These are phyloP conservation scores for Hippopotamyrus pictus DNA, from an alignment of 2,797 vertebrate species.

Conservation along the genomic window DNA sequence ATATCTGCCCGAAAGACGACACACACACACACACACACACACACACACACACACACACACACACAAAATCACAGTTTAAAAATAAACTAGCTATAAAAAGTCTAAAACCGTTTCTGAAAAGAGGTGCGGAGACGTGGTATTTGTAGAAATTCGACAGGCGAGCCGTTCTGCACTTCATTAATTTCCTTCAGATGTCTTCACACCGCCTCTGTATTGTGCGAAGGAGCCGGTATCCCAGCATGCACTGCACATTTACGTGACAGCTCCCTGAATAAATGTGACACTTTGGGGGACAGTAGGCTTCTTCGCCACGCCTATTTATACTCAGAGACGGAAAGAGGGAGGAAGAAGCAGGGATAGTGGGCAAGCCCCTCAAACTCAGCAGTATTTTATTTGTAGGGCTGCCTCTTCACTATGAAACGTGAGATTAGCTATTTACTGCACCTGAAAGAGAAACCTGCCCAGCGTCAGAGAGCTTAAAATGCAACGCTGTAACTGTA, in stretches of 20 bases:
- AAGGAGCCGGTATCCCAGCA: constrained; percentile 12
- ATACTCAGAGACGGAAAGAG: background rate
- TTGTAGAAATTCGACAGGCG: background rate
- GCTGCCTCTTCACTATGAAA: background rate
- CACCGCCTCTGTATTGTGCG: background rate
- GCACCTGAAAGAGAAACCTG: background rate
- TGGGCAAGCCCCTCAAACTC: background rate
- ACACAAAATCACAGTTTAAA: background rate
- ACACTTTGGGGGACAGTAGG: background rate
- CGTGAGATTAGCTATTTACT: background rate
- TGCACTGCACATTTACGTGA: background rate
- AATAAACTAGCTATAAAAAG: constrained; percentile 2
- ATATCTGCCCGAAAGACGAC: background rate
- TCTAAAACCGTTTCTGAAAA: background rate
- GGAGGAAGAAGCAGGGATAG: background rate
- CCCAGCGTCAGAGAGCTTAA: background rate
- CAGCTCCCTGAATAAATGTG: constrained; percentile 21
- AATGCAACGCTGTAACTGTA: background rate
- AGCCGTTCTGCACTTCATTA: background rate
- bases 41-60: background rate
- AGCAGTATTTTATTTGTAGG: background rate
- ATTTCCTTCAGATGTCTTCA: constrained; percentile 7
- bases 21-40: background rate
- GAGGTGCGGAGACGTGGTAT: background rate
- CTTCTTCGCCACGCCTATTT: constrained; percentile 7